Evolutionary conservation across 2,888 invertebrate genomes (phyloP).

Genomic region (Muscina levida): DNA sequence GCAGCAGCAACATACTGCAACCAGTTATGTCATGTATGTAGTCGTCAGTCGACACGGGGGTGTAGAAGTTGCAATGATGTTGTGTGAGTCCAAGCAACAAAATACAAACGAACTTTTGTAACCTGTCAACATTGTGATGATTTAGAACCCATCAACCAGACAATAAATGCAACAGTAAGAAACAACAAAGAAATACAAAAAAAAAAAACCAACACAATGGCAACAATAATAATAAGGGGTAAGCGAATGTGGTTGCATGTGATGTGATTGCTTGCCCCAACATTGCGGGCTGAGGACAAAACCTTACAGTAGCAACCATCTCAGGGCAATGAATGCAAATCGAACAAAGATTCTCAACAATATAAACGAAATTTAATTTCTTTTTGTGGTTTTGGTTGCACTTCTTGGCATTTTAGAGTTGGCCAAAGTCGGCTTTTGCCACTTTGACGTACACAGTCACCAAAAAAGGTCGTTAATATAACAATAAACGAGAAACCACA

Average conservation of each 20-base stretch:
- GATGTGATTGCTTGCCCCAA: constrained; percentile 17
- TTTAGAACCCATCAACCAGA: constrained; percentile 67
- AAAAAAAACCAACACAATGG: neutral
- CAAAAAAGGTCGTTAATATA: constrained; percentile 62
- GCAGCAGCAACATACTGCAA: constrained; percentile 59
- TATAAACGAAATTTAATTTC: constrained; percentile 56
- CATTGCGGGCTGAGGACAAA: constrained; percentile 12
- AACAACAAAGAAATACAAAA: neutral
- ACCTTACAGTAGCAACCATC: constrained; percentile 58
- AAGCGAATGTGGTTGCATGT: neutral
- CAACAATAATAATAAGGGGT: neutral
- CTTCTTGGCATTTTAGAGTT: neutral
- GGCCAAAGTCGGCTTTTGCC: constrained; percentile 4
- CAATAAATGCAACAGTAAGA: constrained; percentile 56
- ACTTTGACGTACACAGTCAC: constrained; percentile 55
- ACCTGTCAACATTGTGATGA: constrained; percentile 68
- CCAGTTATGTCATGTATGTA: neutral
- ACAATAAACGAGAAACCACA: constrained; percentile 51
- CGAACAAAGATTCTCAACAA: constrained; percentile 22
- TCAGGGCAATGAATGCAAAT: constrained; percentile 12
- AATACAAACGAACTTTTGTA: constrained; percentile 64
- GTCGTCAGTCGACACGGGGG: neutral
- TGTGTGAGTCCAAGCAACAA: constrained; percentile 27
- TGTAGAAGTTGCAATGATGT: neutral
- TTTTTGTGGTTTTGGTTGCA: constrained; percentile 52